phyloP scores from a whole-genome alignment of 2,797 vertebrate genomes.

The Simalia tracyae region DNA sequence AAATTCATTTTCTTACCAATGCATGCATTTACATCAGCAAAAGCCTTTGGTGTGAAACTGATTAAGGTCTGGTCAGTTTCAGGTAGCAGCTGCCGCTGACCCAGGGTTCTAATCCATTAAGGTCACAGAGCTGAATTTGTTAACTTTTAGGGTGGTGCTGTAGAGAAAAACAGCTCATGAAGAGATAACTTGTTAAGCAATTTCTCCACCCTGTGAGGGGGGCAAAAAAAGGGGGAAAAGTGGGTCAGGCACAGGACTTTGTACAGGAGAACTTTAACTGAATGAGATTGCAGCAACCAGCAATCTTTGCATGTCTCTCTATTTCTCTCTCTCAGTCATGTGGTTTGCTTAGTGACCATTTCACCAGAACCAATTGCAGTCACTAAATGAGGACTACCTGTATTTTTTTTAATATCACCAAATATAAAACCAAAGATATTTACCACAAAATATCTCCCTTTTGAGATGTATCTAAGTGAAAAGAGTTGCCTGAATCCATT shows the following conservation, averaged over 20 bases:
- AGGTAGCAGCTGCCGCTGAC: neutral
- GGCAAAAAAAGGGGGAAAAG: neutral
- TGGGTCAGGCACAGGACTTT: neutral
- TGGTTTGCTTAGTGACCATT: too few relatives aligned
- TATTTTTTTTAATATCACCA: neutral
- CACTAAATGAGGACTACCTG: neutral
- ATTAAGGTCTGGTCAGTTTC: neutral
- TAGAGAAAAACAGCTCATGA: neutral
- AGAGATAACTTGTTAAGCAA: neutral
- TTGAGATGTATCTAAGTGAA: neutral
- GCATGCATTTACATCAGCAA: neutral
- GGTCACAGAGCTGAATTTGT: neutral
- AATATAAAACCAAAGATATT: neutral
- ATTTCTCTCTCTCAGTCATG: too few relatives aligned
- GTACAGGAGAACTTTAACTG: neutral
- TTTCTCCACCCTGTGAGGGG: neutral
- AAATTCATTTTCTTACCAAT: neutral
- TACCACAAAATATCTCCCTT: neutral
- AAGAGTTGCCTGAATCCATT: neutral
- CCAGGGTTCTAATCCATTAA: neutral
- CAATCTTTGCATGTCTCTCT: too few relatives aligned
- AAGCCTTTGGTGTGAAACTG: neutral
- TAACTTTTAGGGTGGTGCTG: neutral
- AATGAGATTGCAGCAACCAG: neutral
- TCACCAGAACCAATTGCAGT: neutral